Conservation (phyloP, 1,140 invertebrate genomes). For the Drosophila serrata region DNA sequence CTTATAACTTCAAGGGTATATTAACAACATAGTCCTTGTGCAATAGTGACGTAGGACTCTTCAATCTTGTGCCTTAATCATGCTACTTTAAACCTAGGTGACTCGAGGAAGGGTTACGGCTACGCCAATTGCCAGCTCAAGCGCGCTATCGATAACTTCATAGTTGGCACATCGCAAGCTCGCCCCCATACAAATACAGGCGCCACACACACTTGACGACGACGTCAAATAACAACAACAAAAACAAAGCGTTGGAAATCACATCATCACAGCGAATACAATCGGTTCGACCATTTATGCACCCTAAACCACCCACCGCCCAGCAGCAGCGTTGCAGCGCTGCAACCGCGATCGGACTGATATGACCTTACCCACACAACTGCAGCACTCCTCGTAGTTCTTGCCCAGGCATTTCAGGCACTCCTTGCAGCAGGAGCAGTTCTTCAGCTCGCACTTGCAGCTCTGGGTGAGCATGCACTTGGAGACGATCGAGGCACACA, state of each 20-base stretch:
- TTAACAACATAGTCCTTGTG: background rate
- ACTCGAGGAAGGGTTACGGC: constrained; percentile 17
- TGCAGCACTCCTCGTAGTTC: constrained; percentile 97
- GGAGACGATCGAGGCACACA: constrained; percentile 92
- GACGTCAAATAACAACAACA: constrained; percentile 51
- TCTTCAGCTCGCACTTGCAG: constrained; percentile 96
- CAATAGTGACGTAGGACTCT: background rate
- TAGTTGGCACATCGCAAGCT: constrained; percentile 50
- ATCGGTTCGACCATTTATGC: constrained; percentile 15
- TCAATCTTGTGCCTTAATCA: background rate
- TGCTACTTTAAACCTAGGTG: background rate
- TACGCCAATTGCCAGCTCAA: constrained; percentile 47
- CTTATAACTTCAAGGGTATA: too few species aligned
- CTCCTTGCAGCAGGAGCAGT: constrained; percentile 96
- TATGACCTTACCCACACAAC: constrained; percentile 89
- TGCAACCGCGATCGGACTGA: background rate
- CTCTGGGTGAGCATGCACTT: constrained; percentile 98
- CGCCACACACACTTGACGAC: constrained; percentile 35
- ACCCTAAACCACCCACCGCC: constrained; percentile 29
- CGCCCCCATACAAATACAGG: constrained; percentile 29
- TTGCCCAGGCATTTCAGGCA: constrained; percentile 95
- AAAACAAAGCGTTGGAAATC: constrained; percentile 62
- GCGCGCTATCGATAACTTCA: constrained; percentile 65
- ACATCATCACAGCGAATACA: constrained; percentile 57
- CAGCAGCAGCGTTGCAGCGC: constrained; percentile 1